Evolutionary conservation across 2,113 vertebrate species (phyloP).

Genomic region (Tragelaphus scriptus): DNA sequence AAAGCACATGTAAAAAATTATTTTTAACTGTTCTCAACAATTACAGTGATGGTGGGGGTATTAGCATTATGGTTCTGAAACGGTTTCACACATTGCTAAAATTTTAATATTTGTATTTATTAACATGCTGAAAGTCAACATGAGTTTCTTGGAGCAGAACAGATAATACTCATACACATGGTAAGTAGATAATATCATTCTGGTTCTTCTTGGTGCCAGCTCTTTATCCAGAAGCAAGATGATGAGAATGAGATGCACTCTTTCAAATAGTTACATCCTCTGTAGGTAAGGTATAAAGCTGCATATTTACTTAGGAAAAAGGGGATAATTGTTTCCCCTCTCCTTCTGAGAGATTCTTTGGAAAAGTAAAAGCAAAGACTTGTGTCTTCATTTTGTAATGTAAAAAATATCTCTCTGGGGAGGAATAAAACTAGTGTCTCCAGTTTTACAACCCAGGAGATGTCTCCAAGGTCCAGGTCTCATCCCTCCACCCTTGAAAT

Average conservation of each 20-base stretch:
- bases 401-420: not conserved
- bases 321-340: not conserved
- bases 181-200: not conserved
- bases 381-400: not conserved
- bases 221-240: not conserved
- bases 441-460: not conserved
- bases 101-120: not conserved
- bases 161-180: not conserved
- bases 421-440: not conserved
- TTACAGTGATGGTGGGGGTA: not conserved
- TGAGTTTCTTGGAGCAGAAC: not conserved
- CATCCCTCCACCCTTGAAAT: not conserved
- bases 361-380: not conserved
- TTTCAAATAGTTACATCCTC: not conserved
- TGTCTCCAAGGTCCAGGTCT: not conserved
- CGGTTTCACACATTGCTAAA: not conserved
- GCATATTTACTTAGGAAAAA: not conserved
- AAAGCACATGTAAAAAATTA: not conserved
- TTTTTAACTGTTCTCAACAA: not conserved
- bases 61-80: not conserved
- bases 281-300: not conserved
- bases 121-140: not conserved
- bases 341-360: not conserved
- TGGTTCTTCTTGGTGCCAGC: not conserved
- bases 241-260: not conserved